These are phyloP conservation scores for Nothobranchius kuhntae DNA, from an alignment of 2,113 vertebrate genomes.

Conservation along the genomic window DNA sequence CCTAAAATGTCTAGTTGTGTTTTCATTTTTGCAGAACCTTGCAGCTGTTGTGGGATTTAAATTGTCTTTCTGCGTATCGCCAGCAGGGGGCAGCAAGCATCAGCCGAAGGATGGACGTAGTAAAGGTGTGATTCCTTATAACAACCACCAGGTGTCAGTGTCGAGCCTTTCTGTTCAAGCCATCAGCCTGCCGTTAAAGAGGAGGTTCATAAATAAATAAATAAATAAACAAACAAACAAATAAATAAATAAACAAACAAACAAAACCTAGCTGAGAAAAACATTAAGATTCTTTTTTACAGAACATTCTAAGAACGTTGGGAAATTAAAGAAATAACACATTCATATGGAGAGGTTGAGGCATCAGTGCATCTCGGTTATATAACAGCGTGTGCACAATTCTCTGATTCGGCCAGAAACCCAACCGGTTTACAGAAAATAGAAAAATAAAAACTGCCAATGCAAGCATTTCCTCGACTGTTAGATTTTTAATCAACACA, in stretches of 20 bases:
- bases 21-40: background rate
- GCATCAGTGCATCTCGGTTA: constrained; percentile 43
- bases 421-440: constrained; percentile 41
- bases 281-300: background rate
- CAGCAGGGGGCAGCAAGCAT: constrained; percentile 47
- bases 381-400: constrained; percentile 47
- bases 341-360: constrained; percentile 1
- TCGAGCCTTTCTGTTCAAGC: background rate
- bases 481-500: too few species aligned
- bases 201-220: too few species aligned
- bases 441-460: background rate
- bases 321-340: background rate
- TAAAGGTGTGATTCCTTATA: background rate
- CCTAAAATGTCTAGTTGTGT: too few species aligned
- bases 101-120: background rate
- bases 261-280: too few species aligned
- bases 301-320: background rate
- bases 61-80: background rate
- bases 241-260: too few species aligned
- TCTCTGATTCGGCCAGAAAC: constrained; percentile 39
- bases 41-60: background rate
- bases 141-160: constrained; percentile 38
- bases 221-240: too few species aligned
- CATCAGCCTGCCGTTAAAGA: too few species aligned
- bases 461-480: too few species aligned